Evolutionary conservation across 2,113 vertebrate species (phyloP), one percentile per base, ranked within the genome.

Genomic region (Callipepla squamata): DNA sequence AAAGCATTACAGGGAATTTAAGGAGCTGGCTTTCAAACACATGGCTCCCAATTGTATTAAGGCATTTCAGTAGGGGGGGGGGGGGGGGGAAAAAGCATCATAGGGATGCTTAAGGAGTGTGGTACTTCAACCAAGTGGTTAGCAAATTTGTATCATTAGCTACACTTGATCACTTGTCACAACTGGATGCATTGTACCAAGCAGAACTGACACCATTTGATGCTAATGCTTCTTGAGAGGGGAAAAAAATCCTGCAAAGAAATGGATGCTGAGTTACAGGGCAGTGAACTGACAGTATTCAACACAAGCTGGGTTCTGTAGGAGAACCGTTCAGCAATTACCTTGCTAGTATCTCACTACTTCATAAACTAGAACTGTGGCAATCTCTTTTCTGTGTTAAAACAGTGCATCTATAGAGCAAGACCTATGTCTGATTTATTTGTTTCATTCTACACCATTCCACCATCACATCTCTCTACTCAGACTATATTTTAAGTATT

Each of bases 381-480:
- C 51, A 79, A 76, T 70, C 90, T 62, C 65, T 68, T 9, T 59
- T 86, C 68, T 21, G 36, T 23, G 44, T 2, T 58, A 53, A 87
- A 92, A 88, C 44, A 87, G 47, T 7, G 25, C 44, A 68, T 78
- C 23, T 26, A 2, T 83, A 63, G 6, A 19, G 42, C 47, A 76
- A 80, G 17, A 47, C 44, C 42, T 34, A 55, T 8, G 78, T 51
- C 30, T 70, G 26, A 62, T 44, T 89, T 74, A 40, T 89, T 85
- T 48, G 72, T 88, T 87, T 82, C 93, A 95, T 84, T 93, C 66
- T 67, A 30, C 55, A 72, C 59, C 44, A 7, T 83, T 93, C 94
- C 72, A 80, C 34, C 61, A 67, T 14, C 0, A 0, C 50, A 78
- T 30, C 34, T 90, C 45, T 63, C 1, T 40, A 74, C 89, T 77